Conservation (phyloP, 2,888 invertebrate genomes). For the Apodemia duryi region DNA sequence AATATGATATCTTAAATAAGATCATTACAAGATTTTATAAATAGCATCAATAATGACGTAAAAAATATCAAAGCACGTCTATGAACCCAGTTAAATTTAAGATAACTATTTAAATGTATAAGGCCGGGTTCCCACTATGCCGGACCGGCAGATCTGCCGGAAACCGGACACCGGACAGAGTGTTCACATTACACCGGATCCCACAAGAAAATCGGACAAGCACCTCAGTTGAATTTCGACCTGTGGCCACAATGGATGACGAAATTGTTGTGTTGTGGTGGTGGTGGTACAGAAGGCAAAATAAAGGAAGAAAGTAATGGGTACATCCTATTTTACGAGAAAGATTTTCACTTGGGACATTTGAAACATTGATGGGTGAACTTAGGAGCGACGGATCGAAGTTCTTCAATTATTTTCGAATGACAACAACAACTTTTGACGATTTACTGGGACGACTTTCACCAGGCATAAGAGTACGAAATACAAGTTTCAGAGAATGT, state of each 20-base stretch:
- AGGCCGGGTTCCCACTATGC: too few relatives aligned
- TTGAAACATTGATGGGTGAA: conserved; percentile 35
- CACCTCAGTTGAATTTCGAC: conserved; percentile 31
- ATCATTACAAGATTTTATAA: too few relatives aligned
- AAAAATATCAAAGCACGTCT: too few relatives aligned
- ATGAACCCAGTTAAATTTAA: too few relatives aligned
- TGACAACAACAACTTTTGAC: conserved; percentile 34
- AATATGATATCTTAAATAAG: too few relatives aligned
- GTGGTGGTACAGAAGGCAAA: too few relatives aligned
- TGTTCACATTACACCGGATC: conserved; percentile 31
- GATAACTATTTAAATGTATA: too few relatives aligned
- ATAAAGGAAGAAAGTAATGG: conserved; percentile 24
- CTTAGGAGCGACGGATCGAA: conserved; percentile 33
- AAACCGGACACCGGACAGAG: too few relatives aligned
- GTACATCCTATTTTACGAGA: conserved; percentile 32
- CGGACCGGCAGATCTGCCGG: too few relatives aligned
- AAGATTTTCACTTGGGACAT: conserved; percentile 35
- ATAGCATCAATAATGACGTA: too few relatives aligned
- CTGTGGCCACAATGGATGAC: conserved; percentile 29
- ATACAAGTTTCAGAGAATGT: conserved; percentile 35
- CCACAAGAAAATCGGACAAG: conserved; percentile 25
- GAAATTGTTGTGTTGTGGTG: too few relatives aligned
- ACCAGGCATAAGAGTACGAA: conserved; percentile 24
- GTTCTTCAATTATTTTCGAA: conserved; percentile 32
- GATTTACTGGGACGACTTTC: conserved; percentile 31